These are phyloP conservation scores for Teinopalpus imperialis DNA, from an alignment of 2,888 invertebrate species.

Conservation along the genomic window DNA sequence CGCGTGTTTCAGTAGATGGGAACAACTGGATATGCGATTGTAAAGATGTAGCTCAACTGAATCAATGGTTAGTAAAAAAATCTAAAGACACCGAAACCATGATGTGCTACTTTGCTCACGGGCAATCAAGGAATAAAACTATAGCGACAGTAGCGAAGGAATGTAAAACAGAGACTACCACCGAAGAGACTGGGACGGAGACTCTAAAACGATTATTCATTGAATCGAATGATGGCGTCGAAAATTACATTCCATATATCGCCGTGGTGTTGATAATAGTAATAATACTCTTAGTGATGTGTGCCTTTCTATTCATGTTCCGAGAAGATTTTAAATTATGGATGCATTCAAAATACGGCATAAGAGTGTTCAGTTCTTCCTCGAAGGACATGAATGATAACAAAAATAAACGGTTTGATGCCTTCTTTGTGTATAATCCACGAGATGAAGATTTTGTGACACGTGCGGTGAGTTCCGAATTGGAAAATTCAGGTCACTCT, in stretches of 20 bases:
- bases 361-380: constrained; percentile 86
- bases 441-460: constrained; percentile 89
- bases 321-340: constrained; percentile 89
- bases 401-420: constrained; percentile 90
- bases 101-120: constrained; percentile 84
- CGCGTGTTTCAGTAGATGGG: constrained; percentile 87
- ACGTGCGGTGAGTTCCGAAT: constrained; percentile 85
- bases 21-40: constrained; percentile 94
- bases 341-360: constrained; percentile 89
- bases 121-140: constrained; percentile 74
- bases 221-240: constrained; percentile 84
- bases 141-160: constrained; percentile 71
- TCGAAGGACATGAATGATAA: constrained; percentile 79
- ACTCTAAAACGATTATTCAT: constrained; percentile 81
- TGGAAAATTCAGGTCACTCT: constrained; percentile 85
- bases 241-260: constrained; percentile 88
- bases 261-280: constrained; percentile 87
- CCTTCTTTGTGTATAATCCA: constrained; percentile 93
- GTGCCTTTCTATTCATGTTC: constrained; percentile 87
- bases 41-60: constrained; percentile 85
- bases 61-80: constrained; percentile 86
- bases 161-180: constrained; percentile 85
- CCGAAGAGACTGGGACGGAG: constrained; percentile 83
- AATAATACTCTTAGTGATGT: constrained; percentile 85
- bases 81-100: constrained; percentile 85